Conservation (phyloP, 2,888 invertebrate genomes). For the Herminia tarsipennalis region DNA sequence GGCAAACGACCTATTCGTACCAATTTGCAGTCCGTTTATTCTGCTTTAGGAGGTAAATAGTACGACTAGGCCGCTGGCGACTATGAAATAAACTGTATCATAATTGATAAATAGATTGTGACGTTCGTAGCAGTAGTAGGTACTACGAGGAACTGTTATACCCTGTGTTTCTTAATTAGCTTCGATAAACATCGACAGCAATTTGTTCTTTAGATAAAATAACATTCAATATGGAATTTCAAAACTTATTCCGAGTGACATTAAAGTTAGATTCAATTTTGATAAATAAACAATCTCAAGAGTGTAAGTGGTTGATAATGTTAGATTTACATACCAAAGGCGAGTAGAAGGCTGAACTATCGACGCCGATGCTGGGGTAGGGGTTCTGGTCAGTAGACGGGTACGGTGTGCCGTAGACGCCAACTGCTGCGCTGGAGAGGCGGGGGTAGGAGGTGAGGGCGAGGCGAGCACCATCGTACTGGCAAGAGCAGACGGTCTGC, state of each 20-base stretch:
- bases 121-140: constrained; percentile 15
- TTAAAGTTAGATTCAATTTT: constrained; percentile 19
- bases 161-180: constrained; percentile 34
- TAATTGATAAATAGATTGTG: constrained; percentile 20
- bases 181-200: constrained; percentile 31
- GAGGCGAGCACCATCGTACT: constrained; percentile 95
- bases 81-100: constrained; percentile 52
- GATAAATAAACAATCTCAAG: background rate
- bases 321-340: constrained; percentile 92
- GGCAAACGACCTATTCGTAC: constrained; percentile 76
- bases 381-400: constrained; percentile 96
- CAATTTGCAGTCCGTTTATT: constrained; percentile 68
- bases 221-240: constrained; percentile 27
- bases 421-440: constrained; percentile 90
- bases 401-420: constrained; percentile 94
- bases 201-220: constrained; percentile 33
- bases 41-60: constrained; percentile 49
- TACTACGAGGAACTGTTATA: constrained; percentile 10
- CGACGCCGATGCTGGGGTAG: constrained; percentile 96
- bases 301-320: too few species aligned
- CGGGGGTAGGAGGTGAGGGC: constrained; percentile 93
- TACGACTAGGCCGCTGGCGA: constrained; percentile 31
- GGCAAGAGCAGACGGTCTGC: constrained; percentile 97
- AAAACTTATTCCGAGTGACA: constrained; percentile 17
- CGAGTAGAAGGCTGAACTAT: constrained; percentile 97